Base-by-base conservation (phyloP, 2,113 vertebrate genomes). In the Plecturocebus donacophilus region DNA sequence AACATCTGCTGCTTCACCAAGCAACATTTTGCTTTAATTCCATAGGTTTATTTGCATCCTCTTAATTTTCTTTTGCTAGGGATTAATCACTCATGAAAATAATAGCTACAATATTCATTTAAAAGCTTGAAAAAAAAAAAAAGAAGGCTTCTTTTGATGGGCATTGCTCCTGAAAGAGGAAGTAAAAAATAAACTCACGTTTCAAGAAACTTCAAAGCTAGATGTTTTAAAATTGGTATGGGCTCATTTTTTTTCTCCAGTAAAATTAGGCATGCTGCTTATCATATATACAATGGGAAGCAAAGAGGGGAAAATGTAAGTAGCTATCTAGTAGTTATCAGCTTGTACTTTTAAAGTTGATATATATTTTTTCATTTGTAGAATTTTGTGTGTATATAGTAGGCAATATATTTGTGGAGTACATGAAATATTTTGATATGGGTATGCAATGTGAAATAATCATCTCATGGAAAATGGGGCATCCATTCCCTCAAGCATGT, bases 1-100 rank as follows among this genome's bases (percentile, higher is more conserved):
- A 98, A 83, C 97, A 98, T 96, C 98, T 98, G 97, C 75, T 98
- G 73, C 94, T 84, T 98, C 96, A 90, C 95, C 93, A 95, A 97
- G 92, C n/a, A 90, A 87, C 87, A 97, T 95, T 97, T 96, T 94
- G 25, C 83, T 97, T 82, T 97, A 94, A 96, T 97, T 97, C 96
- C 47, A 98, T 93, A 91, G 87, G 87, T 84, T 97, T 97, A 96
- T 96, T 97, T 98, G 88, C 96, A 92, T 66, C n/a, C 82, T 97
- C 75, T 90, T 96, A 95, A 97, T 97, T 96, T 96, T 91, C 49
- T 76, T 88, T 76, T 93, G 92, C 82, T 91, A 97, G 89, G 23
- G 25, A 96, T 96, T 98, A 97, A 97, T 98, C 94, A 95, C 71
- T 87, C 96, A 97, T 97, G 83, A 98, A 98, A 98, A 97, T 95